Base-by-base conservation (phyloP, 2,888 invertebrate species). In the Rhagonycha lutea region DNA sequence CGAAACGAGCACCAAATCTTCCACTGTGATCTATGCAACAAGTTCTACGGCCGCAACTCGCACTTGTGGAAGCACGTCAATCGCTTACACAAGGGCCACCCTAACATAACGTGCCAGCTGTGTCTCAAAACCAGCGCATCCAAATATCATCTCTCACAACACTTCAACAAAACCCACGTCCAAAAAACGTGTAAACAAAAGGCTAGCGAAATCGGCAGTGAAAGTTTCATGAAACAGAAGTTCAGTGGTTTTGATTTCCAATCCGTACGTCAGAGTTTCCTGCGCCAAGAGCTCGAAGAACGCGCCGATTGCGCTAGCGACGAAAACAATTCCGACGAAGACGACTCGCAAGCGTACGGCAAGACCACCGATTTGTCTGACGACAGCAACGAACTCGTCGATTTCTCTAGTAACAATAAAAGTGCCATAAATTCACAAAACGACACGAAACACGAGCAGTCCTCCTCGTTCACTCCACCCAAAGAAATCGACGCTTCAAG, bases 11-110 rank as follows among this genome's bases (percentile, higher is more conserved):
- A 91, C 81, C 88, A 88, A 29, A 88, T 91, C 9, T 91, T 90
- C 80, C 91, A 91, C 7, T 91, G 91, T 80, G 91, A 91, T 84
- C 83, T 91, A 8, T 91, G 91, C 81, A 90, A 89, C 79, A 91
- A 91, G 81, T 91, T 89, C 79, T 91, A 91, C 80, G 91, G 91
- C 0, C 85, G 91, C 11, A 91, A 91, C 24, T 91, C 91, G 10
- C 91, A 91, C 80, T 82, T 91, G 11, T 91, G 91, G 91, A 91
- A 91, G 81, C 91, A 91, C 81, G 91, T 91, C 1, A 91, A 91
- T 80, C 86, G 91, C 62, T 87, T 91, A 11, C 91, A 91, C 81
- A 87, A 87, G 81, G 90, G 90, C 12, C 91, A 91, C 82, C 89
- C 89, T n/a, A 90, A 90, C 75, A 89, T 91, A 7, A 91, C 91